Conservation (phyloP, 2,797 vertebrate genomes). For the Malacoraja senta region DNA sequence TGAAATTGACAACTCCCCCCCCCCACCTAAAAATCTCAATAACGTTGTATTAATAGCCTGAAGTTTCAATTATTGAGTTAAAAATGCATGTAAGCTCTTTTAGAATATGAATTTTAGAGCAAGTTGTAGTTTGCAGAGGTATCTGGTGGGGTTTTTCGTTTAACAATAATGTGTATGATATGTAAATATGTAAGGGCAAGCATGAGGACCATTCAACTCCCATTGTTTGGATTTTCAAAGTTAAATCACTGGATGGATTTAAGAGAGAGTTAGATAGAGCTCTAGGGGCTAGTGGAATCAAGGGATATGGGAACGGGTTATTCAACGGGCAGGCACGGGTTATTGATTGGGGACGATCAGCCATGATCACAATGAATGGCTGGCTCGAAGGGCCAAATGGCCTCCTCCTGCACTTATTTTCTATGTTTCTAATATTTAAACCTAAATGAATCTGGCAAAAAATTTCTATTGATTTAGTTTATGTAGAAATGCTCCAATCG, state of each 20-base stretch:
- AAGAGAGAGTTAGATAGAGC: no score
- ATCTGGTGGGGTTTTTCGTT: not conserved
- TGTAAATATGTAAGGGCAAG: not conserved
- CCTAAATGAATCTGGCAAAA: not conserved
- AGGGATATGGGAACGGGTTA: no score
- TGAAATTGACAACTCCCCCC: no score
- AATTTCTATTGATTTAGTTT: not conserved
- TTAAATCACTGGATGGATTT: no score
- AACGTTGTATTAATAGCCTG: no score
- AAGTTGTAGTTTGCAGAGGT: not conserved
- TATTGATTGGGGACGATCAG: no score
- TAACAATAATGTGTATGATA: not conserved
- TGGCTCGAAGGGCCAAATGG: no score
- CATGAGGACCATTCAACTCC: not conserved
- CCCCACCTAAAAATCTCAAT: no score
- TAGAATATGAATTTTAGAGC: not conserved
- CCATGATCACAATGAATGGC: no score
- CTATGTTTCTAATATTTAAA: not conserved
- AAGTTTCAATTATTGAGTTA: not conserved
- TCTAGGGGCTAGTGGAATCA: no score
- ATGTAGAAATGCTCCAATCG: not conserved
- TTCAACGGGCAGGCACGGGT: no score
- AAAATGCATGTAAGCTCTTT: not conserved
- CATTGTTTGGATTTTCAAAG: not conserved
- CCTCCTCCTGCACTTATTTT: no score